phyloP scores from a whole-genome alignment of 2,888 invertebrate genomes.

The Cheilosia scutellata region DNA sequence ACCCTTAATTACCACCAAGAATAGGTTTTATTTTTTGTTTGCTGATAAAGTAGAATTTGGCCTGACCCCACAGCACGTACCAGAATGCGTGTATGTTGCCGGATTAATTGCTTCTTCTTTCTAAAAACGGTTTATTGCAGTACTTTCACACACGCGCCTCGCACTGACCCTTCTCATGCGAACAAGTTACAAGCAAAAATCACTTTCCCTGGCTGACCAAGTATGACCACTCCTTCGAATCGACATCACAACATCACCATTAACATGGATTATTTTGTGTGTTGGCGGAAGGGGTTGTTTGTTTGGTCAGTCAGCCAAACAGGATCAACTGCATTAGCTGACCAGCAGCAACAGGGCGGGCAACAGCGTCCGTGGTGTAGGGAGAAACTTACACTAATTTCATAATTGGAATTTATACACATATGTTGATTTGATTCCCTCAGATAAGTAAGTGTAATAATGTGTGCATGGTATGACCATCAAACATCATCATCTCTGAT shows the following conservation, averaged over 20 bases:
- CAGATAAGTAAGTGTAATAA: conserved; percentile 51
- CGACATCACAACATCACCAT: not conserved
- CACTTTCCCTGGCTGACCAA: conserved; percentile 23
- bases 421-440: conserved; percentile 43
- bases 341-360: conserved; percentile 49
- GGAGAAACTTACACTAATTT: conserved; percentile 52
- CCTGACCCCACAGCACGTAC: not conserved
- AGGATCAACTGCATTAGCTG: conserved; percentile 58
- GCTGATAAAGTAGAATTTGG: conserved; percentile 3
- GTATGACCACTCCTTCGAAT: conserved; percentile 5
- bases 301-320: conserved; percentile 46
- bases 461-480: conserved; percentile 47
- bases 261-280: conserved; percentile 10
- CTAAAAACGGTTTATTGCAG: conserved; percentile 25
- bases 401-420: conserved; percentile 67
- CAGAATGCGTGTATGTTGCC: conserved; percentile 2
- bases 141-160: conserved; percentile 37
- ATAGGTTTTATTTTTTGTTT: not conserved
- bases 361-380: not conserved
- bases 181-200: conserved; percentile 1
- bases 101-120: conserved; percentile 45
- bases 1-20: not conserved
- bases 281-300: conserved; percentile 44
- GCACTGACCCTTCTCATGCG: conserved; percentile 6
- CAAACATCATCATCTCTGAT: conserved; percentile 58